A percentile compares a stretch with the other conserved stretches of the same genome.
phyloP scores from a whole-genome alignment of 2,797 vertebrate species.

The Podarcis siculus region DNA sequence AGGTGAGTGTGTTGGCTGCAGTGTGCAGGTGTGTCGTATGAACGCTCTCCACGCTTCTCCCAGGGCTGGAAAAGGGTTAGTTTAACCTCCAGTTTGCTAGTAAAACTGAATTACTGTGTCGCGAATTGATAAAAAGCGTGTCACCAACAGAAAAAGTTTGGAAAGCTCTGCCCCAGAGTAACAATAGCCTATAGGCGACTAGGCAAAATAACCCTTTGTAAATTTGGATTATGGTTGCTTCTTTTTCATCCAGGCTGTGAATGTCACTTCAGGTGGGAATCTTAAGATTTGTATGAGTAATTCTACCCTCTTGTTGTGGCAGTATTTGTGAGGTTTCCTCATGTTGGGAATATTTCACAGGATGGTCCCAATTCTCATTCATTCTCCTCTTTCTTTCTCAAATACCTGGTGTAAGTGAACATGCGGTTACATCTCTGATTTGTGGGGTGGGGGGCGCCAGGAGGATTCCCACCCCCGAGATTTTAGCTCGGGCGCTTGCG shows the following conservation, averaged over 20 bases:
- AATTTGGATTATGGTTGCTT: neutral
- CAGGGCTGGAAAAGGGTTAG: too few relatives aligned
- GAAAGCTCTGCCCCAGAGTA: neutral
- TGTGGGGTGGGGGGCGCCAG: neutral
- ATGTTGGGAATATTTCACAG: neutral
- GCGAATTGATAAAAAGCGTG: too few relatives aligned
- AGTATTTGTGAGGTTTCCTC: neutral
- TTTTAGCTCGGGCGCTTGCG: neutral
- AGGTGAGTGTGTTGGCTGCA: too few relatives aligned
- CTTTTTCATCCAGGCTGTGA: neutral
- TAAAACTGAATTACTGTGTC: too few relatives aligned
- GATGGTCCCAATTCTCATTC: too few relatives aligned
- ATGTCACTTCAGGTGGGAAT: neutral
- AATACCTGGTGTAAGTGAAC: neutral
- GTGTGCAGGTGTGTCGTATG: too few relatives aligned
- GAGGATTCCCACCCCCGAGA: too few relatives aligned
- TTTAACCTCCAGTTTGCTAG: too few relatives aligned
- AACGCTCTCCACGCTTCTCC: too few relatives aligned
- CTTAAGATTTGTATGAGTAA: neutral
- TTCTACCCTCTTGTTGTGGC: too few relatives aligned
- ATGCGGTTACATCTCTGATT: neutral
- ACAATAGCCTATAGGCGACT: neutral
- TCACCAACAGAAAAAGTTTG: too few relatives aligned
- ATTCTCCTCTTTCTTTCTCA: neutral
- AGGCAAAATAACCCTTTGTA: neutral